Evolutionary conservation across 2,113 vertebrate species (phyloP).

Genomic region (Zosterops hypoxanthus): DNA sequence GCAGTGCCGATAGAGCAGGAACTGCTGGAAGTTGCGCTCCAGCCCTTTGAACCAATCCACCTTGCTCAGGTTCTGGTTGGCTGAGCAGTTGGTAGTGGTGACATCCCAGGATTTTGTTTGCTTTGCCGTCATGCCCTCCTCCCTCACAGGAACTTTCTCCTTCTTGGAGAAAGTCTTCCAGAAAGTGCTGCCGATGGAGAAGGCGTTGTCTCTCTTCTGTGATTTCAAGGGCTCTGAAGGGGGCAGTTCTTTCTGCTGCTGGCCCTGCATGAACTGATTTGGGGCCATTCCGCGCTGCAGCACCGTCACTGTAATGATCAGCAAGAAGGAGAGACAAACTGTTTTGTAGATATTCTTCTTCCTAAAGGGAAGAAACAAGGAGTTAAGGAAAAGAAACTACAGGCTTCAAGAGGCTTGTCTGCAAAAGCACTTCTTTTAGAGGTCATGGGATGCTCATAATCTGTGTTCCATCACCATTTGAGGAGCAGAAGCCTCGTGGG

Average conservation of each 20-base stretch:
- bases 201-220: constrained; percentile 19
- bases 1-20: constrained; percentile 91
- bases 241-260: constrained; percentile 46
- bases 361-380: constrained; percentile 62
- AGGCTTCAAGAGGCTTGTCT: neutral
- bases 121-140: neutral
- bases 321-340: constrained; percentile 79
- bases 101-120: constrained; percentile 81
- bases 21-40: constrained; percentile 88
- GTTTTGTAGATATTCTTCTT: constrained; percentile 85
- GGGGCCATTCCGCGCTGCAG: constrained; percentile 80
- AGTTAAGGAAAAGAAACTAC: neutral
- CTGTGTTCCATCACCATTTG: neutral
- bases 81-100: constrained; percentile 83
- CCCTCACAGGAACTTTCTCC: neutral
- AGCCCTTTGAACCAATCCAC: constrained; percentile 84
- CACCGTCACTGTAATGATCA: constrained; percentile 79
- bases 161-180: constrained; percentile 77
- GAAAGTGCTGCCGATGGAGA: constrained; percentile 65
- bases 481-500: neutral
- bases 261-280: constrained; percentile 75
- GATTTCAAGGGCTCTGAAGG: neutral
- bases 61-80: constrained; percentile 84
- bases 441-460: neutral
- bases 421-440: neutral